Evolutionary conservation across 2,797 vertebrate species (phyloP).

Genomic region (Spea hammondii): DNA sequence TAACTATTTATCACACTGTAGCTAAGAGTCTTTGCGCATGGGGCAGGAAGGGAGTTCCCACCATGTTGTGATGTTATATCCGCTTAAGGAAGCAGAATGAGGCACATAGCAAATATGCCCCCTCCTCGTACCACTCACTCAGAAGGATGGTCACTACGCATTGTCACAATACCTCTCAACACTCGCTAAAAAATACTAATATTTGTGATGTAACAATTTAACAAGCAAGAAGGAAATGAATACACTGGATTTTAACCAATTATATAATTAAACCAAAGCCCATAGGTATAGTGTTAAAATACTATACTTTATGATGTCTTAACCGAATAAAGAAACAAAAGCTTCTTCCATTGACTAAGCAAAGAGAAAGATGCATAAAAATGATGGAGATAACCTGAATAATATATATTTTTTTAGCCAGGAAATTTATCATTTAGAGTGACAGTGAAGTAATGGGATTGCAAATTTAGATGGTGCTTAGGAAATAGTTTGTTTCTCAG

Average conservation of each 20-base stretch:
- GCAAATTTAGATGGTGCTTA: constrained; percentile 67
- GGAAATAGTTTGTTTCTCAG: constrained; percentile 60
- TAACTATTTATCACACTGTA: too few relatives aligned
- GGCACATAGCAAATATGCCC: too few relatives aligned
- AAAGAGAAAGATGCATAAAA: constrained; percentile 57
- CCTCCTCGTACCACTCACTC: too few relatives aligned
- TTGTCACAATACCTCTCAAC: too few relatives aligned
- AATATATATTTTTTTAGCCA: constrained; percentile 45
- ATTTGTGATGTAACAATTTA: constrained; percentile 11
- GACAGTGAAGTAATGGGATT: constrained; percentile 63
- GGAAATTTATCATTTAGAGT: constrained; percentile 68
- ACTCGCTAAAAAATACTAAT: constrained; percentile 5
- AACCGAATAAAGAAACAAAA: constrained; percentile 29
- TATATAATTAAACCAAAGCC: constrained; percentile 21
- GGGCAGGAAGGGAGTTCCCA: too few relatives aligned
- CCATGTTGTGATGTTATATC: too few relatives aligned
- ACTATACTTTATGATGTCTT: constrained; percentile 20
- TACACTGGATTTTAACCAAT: constrained; percentile 4
- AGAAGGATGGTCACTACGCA: too few relatives aligned
- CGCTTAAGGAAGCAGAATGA: too few relatives aligned
- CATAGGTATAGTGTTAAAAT: constrained; percentile 19
- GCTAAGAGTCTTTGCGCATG: too few relatives aligned
- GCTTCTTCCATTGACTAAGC: constrained; percentile 42
- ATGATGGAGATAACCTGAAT: constrained; percentile 64
- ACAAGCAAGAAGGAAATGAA: not conserved